Evolutionary conservation across 1,140 invertebrate species (phyloP), one percentile per base, ranked within the genome.

Genomic region (Sipha flava): DNA sequence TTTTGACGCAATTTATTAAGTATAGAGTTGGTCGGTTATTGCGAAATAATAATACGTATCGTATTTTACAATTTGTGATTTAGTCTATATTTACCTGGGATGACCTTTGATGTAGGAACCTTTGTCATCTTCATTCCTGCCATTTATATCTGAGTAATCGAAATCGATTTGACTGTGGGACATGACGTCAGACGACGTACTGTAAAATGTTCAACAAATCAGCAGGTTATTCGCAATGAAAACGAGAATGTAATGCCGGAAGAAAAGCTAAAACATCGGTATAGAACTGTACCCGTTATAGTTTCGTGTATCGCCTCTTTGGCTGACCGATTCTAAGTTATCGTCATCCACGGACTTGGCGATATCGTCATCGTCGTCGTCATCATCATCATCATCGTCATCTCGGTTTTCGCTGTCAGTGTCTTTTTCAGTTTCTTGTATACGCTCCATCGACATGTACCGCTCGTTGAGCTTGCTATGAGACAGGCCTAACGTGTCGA

Each of bases 391-490:
- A 68, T 86, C 79, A 1, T 49, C 57, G 1, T 43, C 49, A 18
- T 80, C 70, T 45, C 40, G 26, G n/a, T 79, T 31, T 43, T 82
- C 81, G 6, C 52, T 73, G 37, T 81, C 59, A 23, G 80, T 37
- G 23, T 79, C 73, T 49, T 62, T 70, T 52, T 81, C 83, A 12
- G 81, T 80, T 81, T 83, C 83, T 79, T 82, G 83, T 88, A 88
- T 84, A 88, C 89, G 88, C 68, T 95, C 94, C 23, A 94, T 90
- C 12, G 93, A 94, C 70, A 75, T 72, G 83, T 95, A 95, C 3
- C 94, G 87, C 75, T 95, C 94, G 83, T 95, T 95, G 5, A 95
- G 86, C 79, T 92, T 89, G n/a, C 92, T 93, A 82, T 92, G 90
- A 5, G 93, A 95, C 10, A 95, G 85, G 0, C 94, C 93, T 54